These are phyloP conservation scores for Conus ventricosus DNA, from an alignment of 1,140 invertebrate genomes.

Conservation along the genomic window DNA sequence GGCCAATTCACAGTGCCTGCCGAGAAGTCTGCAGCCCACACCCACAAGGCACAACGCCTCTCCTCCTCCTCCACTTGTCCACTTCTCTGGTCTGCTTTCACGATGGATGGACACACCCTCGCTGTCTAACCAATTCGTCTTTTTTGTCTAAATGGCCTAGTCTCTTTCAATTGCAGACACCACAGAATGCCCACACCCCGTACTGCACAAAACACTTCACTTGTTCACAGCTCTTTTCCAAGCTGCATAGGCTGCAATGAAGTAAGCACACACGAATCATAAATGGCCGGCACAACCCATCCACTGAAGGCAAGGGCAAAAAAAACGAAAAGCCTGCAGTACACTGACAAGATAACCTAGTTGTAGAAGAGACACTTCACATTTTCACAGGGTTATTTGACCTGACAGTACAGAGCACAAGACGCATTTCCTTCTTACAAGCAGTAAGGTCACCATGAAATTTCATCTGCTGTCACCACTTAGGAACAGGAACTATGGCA, in stretches of 20 bases:
- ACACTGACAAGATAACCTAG: constrained; percentile 23
- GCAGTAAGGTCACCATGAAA: constrained; percentile 20
- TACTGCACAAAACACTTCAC: neutral
- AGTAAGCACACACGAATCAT: neutral
- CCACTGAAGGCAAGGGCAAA: no score
- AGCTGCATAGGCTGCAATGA: neutral
- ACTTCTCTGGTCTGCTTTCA: neutral
- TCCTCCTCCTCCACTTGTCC: constrained; percentile 24
- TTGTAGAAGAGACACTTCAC: constrained; percentile 15
- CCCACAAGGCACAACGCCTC: neutral
- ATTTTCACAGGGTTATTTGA: constrained; percentile 27
- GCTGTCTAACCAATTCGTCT: neutral
- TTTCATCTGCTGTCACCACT: constrained; percentile 16
- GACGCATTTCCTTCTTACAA: neutral
- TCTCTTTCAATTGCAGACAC: neutral
- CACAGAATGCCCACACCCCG: no score
- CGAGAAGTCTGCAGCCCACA: neutral
- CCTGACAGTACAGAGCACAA: neutral
- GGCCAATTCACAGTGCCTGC: neutral
- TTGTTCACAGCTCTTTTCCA: neutral
- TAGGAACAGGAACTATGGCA: constrained; percentile 24
- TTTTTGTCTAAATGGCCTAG: neutral
- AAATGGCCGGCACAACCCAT: neutral
- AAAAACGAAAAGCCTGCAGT: neutral
- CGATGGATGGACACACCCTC: neutral